Conservation (phyloP, 2,888 invertebrate genomes). For the Cataglyphis altisquamis region DNA sequence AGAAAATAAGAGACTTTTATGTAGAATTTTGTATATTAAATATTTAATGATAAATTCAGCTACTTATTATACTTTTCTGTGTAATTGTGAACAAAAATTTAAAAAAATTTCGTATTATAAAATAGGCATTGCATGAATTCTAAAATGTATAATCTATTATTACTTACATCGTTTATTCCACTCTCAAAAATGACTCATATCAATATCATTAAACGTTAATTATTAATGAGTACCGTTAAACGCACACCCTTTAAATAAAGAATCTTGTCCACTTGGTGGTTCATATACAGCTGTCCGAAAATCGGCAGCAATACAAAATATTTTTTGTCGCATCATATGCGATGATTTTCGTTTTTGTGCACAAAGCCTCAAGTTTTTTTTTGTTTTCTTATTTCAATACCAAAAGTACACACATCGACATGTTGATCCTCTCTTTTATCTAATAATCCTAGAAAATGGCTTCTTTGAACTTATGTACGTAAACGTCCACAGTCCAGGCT, state of each 20-base stretch:
- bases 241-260: constrained; percentile 67
- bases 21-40: not conserved
- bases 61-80: not conserved
- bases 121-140: not conserved
- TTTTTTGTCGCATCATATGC: constrained; percentile 80
- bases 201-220: not conserved
- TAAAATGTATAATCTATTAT: not conserved
- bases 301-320: constrained; percentile 75
- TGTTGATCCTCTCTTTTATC: constrained; percentile 29
- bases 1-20: not conserved
- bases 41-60: not conserved
- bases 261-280: constrained; percentile 79
- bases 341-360: constrained; percentile 68
- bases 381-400: constrained; percentile 46
- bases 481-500: not conserved
- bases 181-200: constrained; percentile 25
- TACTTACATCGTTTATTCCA: not conserved
- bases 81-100: not conserved
- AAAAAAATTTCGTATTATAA: not conserved
- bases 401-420: constrained; percentile 49
- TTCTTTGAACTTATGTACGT: constrained; percentile 77
- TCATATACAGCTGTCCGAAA: constrained; percentile 56
- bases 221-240: constrained; percentile 45
- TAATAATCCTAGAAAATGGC: constrained; percentile 74
- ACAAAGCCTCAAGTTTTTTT: constrained; percentile 46